These are phyloP conservation scores for Siphamia tubifer DNA, from an alignment of 2,113 vertebrate species.

Conservation along the genomic window DNA sequence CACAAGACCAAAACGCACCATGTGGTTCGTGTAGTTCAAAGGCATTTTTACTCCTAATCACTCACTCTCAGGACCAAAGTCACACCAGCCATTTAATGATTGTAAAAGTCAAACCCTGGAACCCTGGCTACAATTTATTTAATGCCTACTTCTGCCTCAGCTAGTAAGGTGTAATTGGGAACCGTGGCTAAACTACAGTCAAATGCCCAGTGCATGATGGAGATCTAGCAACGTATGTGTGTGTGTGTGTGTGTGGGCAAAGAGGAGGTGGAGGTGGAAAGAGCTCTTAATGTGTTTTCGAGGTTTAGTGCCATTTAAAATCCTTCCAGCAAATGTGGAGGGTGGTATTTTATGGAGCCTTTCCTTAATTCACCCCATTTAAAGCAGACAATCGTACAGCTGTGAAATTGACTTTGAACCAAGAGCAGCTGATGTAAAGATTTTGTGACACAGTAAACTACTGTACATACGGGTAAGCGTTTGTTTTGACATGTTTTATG, in stretches of 20 bases:
- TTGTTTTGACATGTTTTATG: conserved; percentile 16
- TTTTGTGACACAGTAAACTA: not conserved
- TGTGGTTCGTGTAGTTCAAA: conserved; percentile 47
- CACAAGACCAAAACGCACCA: not conserved
- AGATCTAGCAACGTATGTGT: conserved; percentile 14
- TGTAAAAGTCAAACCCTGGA: conserved; percentile 44
- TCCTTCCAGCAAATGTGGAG: conserved; percentile 10
- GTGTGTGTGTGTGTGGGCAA: conserved; percentile 29
- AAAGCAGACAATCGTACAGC: conserved; percentile 7
- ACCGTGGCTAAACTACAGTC: conserved; percentile 38
- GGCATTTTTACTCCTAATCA: conserved; percentile 21
- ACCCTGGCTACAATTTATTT: conserved; percentile 54
- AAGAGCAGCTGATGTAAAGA: conserved; percentile 27
- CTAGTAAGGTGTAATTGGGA: conserved; percentile 52
- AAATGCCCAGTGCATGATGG: conserved; percentile 26
- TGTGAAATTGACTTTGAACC: conserved; percentile 15
- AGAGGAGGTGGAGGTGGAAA: not conserved
- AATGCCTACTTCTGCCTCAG: conserved; percentile 34
- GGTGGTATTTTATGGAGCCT: conserved; percentile 20
- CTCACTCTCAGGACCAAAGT: conserved; percentile 28
- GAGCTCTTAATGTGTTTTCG: conserved; percentile 44
- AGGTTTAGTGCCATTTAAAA: conserved; percentile 37
- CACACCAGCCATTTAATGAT: conserved; percentile 52
- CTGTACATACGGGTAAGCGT: not conserved
- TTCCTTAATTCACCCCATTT: conserved; percentile 20